Base-by-base conservation (phyloP, 2,113 vertebrate genomes). In the Strigops habroptila region DNA sequence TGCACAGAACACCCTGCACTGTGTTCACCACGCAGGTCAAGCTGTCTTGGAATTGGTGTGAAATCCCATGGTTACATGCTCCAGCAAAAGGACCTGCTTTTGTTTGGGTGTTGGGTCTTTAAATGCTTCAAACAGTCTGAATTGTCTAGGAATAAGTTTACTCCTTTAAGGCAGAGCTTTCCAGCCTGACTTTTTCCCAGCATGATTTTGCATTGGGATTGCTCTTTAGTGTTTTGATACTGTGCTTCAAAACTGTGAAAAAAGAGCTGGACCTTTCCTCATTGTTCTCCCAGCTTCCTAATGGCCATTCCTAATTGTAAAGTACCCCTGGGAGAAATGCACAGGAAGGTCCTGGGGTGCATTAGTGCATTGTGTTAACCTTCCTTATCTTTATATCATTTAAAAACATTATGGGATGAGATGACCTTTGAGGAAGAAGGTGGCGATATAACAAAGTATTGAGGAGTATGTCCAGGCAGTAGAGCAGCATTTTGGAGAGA, bases 241-340 rank as follows among this genome's bases (percentile, higher is more conserved):
- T 67, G 14, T 82, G 60, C 13, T 90, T 75, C 43, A 43, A 33
- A 81, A 51, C 49, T 67, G 1, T 59, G 48, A 70, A 41, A 51
- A 65, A 74, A 69, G 53, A 67, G 12, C 60, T 86, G 73, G 41
- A 14, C 73, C 57, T 86, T 96, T 86, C 65, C 37, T 94, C 73
- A 74, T 92, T 92, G 93, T 94, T 91, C 44, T 89, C 33, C 25
- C 57, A 39, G 55, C 60, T 95, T 97, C 95, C 76, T 92, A 90
- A 63, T 83, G 64, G 64, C 53, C 6, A 0, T 33, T 70, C 64
- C 65, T 95, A 75, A 93, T 95, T 91, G 88, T 88, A 31, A 93
- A 41, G 7, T 83, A 24, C 39, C 60, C 83, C 88, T 51, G 68
- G 52, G 82, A 76, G 73, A 86, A 52, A n/a, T 23, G 55, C 33